These are phyloP conservation scores for Chaetodon trifascialis DNA, from an alignment of 2,113 vertebrate species.

Conservation along the genomic window DNA sequence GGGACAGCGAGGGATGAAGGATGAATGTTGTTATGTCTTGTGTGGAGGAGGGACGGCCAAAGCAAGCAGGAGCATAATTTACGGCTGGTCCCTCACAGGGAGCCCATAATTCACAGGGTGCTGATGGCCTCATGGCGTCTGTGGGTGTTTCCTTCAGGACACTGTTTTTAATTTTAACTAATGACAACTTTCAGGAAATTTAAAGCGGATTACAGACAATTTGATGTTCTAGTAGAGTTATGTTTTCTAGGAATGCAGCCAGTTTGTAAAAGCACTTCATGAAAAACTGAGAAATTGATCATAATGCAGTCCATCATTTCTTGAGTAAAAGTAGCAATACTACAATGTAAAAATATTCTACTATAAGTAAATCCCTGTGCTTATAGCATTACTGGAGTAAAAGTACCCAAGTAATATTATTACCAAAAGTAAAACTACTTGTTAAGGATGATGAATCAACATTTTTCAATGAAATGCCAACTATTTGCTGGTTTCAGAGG, in stretches of 20 bases:
- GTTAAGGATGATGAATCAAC: too few relatives aligned
- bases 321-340: neutral
- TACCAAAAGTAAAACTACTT: neutral
- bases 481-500: too few relatives aligned
- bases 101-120: constrained; percentile 61
- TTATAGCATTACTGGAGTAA: neutral
- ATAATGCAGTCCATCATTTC: neutral
- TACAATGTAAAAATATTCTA: neutral
- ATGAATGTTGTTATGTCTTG: constrained; percentile 46
- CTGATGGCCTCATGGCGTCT: constrained; percentile 48
- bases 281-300: neutral
- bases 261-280: neutral
- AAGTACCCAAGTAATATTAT: neutral
- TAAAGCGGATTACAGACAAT: constrained; percentile 31
- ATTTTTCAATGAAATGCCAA: too few relatives aligned
- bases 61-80: constrained; percentile 66
- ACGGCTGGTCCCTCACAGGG: constrained; percentile 56
- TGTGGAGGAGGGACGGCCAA: constrained; percentile 57
- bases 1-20: constrained; percentile 24
- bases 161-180: constrained; percentile 34
- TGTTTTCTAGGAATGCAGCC: constrained; percentile 22
- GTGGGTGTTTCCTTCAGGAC: constrained; percentile 43
- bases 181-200: constrained; percentile 11
- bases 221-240: constrained; percentile 5
- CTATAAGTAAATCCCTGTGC: too few relatives aligned